A percentile compares a stretch with the other conserved stretches of the same genome.
Conservation (phyloP, 2,113 vertebrate species). For the Calyptommatus sinebrachiatus region DNA sequence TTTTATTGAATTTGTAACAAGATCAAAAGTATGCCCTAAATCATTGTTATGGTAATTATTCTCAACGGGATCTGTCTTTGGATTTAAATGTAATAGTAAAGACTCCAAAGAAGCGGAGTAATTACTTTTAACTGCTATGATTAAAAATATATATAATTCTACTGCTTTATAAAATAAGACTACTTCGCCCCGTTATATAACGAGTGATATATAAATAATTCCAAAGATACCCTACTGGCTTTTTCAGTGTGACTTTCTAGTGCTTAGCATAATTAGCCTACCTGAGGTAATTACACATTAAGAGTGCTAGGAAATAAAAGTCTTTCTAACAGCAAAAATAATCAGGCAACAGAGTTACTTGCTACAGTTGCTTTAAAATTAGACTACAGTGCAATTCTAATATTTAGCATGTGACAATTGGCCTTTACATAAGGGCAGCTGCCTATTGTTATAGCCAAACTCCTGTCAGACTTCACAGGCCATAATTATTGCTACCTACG, state of each 20-base stretch:
- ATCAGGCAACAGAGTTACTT: neutral
- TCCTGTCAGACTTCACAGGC: too few relatives aligned
- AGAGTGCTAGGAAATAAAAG: neutral
- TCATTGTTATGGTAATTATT: slow-evolving; percentile 73
- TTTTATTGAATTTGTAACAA: slow-evolving; percentile 60
- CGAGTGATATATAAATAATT: slow-evolving; percentile 58
- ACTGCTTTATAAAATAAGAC: slow-evolving; percentile 61
- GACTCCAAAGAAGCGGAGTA: slow-evolving; percentile 66
- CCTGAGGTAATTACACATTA: slow-evolving; percentile 14
- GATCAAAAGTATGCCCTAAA: slow-evolving; percentile 62
- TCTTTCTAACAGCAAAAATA: neutral
- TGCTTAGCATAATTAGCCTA: slow-evolving; percentile 3
- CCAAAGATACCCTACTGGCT: neutral
- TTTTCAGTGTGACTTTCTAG: slow-evolving; percentile 16
- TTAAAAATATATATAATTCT: slow-evolving; percentile 72
- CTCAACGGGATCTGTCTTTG: slow-evolving; percentile 62
- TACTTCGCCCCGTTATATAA: slow-evolving; percentile 58
- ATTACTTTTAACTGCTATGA: slow-evolving; percentile 74
- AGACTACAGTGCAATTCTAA: neutral
- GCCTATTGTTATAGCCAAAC: too few relatives aligned
- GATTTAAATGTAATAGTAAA: slow-evolving; percentile 70
- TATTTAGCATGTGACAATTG: too few relatives aligned
- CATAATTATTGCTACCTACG: too few relatives aligned
- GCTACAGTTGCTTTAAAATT: neutral
- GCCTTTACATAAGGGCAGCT: too few relatives aligned